Evolutionary conservation across 1,140 invertebrate genomes (phyloP).

Genomic region (Papilio polytes): DNA sequence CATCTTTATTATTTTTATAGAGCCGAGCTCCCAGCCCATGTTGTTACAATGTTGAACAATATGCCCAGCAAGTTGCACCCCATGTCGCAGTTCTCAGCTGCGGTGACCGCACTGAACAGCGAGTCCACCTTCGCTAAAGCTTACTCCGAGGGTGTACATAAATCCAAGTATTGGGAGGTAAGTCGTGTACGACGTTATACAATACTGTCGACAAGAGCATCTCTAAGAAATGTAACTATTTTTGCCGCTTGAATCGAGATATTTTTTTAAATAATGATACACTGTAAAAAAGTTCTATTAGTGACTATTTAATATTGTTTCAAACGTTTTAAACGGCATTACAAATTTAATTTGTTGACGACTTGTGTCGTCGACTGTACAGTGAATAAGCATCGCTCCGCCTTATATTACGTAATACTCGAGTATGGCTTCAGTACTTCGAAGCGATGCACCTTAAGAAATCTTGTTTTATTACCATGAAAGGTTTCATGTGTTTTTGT

Average conservation of each 20-base stretch:
- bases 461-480: neutral
- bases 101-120: slow-evolving; percentile 95
- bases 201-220: neutral
- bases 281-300: neutral
- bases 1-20: too few species aligned
- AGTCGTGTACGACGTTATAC: neutral
- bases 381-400: neutral
- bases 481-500: neutral
- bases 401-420: slow-evolving; percentile 1
- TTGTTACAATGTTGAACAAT: slow-evolving; percentile 97
- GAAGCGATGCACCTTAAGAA: neutral
- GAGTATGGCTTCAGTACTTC: slow-evolving; percentile 5
- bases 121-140: slow-evolving; percentile 98
- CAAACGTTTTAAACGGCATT: neutral
- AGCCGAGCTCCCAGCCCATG: slow-evolving; percentile 93
- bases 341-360: neutral
- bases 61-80: slow-evolving; percentile 97
- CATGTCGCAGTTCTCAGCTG: slow-evolving; percentile 98
- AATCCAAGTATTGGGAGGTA: slow-evolving; percentile 85
- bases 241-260: neutral
- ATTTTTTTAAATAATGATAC: neutral
- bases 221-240: neutral
- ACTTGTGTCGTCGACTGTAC: neutral
- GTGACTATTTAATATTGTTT: too few species aligned
- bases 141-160: slow-evolving; percentile 93